Conservation (phyloP, 1,140 invertebrate species). For the Helicoverpa armigera region DNA sequence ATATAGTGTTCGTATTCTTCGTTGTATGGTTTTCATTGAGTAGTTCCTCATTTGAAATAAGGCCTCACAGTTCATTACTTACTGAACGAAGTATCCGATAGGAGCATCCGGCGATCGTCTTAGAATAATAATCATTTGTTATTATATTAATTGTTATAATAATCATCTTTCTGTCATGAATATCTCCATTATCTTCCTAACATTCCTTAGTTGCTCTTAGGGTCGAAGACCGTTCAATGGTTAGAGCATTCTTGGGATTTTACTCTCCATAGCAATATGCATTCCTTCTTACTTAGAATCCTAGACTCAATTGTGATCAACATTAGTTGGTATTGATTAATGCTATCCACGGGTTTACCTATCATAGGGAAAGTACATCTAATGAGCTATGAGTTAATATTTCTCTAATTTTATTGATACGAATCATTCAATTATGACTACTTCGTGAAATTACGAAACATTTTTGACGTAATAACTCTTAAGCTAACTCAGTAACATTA, state of each 20-base stretch:
- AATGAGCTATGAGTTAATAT: no score
- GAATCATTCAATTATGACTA: no score
- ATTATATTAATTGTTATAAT: constrained; percentile 13
- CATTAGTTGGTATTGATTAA: no score
- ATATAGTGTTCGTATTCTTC: neutral
- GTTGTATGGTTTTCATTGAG: no score
- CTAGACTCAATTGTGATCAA: no score
- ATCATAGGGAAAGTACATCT: no score
- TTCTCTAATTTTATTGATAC: no score
- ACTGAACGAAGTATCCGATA: neutral
- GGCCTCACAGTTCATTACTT: neutral
- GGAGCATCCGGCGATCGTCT: constrained; percentile 8
- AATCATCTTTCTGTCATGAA: neutral
- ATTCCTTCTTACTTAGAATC: no score
- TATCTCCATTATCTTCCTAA: neutral
- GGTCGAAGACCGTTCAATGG: no score
- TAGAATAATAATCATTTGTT: constrained; percentile 28
- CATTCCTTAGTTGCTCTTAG: neutral
- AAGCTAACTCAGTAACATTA: neutral
- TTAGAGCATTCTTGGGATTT: no score
- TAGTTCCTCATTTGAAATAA: constrained; percentile 3
- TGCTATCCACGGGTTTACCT: no score
- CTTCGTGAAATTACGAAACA: neutral
- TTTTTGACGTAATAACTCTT: neutral
- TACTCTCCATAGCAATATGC: no score